These are phyloP conservation scores for Lethenteron camtschaticum DNA, from an alignment of 2,113 vertebrate genomes.

Conservation along the genomic window DNA sequence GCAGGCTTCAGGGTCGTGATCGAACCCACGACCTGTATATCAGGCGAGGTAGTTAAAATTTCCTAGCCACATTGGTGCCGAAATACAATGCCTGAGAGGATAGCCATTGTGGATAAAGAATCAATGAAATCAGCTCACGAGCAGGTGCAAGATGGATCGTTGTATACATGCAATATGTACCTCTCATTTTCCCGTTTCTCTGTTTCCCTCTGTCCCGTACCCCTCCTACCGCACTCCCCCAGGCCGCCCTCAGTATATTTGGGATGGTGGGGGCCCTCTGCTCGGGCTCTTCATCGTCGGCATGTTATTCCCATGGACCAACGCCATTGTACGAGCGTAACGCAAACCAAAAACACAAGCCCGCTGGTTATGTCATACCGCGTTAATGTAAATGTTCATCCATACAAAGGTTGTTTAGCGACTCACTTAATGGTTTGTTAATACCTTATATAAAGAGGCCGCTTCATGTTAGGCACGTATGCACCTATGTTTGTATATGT, in stretches of 20 bases:
- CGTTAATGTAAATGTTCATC: not conserved
- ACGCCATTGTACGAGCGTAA: slow-evolving; percentile 40
- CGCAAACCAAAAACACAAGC: not conserved
- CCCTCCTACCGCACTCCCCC: not conserved
- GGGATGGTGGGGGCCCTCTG: slow-evolving; percentile 75
- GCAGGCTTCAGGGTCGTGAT: no score
- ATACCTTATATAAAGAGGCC: not conserved
- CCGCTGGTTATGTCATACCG: not conserved
- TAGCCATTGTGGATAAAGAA: no score
- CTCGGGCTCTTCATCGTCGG: slow-evolving; percentile 76
- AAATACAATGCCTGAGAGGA: no score
- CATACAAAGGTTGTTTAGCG: not conserved
- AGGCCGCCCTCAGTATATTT: slow-evolving; percentile 91
- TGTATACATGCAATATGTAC: no score
- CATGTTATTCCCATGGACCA: slow-evolving; percentile 85
- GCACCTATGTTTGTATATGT: not conserved
- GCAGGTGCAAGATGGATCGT: no score
- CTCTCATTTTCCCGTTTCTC: no score
- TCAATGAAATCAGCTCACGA: no score
- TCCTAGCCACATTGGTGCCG: no score
- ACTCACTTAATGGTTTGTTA: not conserved
- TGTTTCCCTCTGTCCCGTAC: no score
- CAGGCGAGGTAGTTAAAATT: no score
- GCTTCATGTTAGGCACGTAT: not conserved
- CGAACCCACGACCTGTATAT: no score